A percentile compares a stretch with the other conserved stretches of the same genome.
phyloP scores from a whole-genome alignment of 2,888 invertebrate genomes.

The Clivina fossor region DNA sequence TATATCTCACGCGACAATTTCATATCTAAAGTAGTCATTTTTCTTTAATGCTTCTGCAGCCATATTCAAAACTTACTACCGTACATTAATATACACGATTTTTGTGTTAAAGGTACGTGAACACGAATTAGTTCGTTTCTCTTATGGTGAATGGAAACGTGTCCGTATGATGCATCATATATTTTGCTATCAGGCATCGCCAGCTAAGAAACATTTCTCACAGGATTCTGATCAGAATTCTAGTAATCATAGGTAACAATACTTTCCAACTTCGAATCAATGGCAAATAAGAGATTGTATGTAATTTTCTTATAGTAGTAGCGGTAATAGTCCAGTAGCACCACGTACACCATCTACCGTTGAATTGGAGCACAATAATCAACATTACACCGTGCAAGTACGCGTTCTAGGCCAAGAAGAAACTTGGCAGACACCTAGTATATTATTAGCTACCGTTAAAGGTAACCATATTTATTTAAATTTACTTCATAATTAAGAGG shows the following conservation, averaged over 20 bases:
- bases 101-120: constrained; percentile 65
- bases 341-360: constrained; percentile 51
- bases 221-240: constrained; percentile 67
- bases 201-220: constrained; percentile 78
- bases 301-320: constrained; percentile 39
- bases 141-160: constrained; percentile 80
- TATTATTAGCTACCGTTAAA: constrained; percentile 68
- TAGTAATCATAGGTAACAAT: constrained; percentile 41
- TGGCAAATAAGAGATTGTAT: neutral
- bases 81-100: constrained; percentile 22
- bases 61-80: constrained; percentile 1
- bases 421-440: constrained; percentile 84
- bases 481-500: no score
- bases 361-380: constrained; percentile 55
- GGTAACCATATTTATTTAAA: no score
- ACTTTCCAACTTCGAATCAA: neutral
- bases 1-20: no score
- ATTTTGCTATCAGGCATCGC: constrained; percentile 85
- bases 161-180: constrained; percentile 87
- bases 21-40: neutral
- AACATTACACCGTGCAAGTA: constrained; percentile 71
- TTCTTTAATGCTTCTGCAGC: no score
- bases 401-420: constrained; percentile 80
- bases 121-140: constrained; percentile 80
- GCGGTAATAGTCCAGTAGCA: constrained; percentile 51